Conservation (phyloP, 2,113 vertebrate species). For the Chloebia gouldiae region DNA sequence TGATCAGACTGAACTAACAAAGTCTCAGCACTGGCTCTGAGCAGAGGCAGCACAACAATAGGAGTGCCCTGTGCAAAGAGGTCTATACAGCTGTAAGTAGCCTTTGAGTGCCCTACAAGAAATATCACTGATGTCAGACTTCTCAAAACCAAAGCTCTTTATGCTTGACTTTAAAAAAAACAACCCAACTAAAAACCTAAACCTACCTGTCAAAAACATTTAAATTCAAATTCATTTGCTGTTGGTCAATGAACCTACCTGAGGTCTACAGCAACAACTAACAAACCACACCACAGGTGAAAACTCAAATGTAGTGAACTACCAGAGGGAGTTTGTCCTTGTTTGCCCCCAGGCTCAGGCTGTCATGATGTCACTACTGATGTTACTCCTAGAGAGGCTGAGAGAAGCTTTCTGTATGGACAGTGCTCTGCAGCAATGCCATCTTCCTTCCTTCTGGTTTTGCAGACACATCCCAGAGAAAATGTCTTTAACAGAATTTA, state of each 20-base stretch:
- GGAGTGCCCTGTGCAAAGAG: neutral
- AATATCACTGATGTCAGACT: neutral
- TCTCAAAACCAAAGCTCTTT: neutral
- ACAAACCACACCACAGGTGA: fast-evolving
- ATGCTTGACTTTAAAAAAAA: neutral
- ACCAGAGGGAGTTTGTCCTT: fast-evolving
- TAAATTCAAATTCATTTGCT: neutral
- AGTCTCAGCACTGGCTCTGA: neutral
- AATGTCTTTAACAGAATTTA: neutral
- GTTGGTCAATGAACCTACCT: neutral
- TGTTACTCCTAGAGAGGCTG: fast-evolving
- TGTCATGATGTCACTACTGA: fast-evolving
- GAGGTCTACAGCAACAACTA: neutral
- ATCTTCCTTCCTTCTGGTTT: neutral
- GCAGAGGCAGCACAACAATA: neutral
- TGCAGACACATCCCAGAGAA: neutral
- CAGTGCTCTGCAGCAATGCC: neutral
- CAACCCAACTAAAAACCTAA: neutral
- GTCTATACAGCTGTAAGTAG: fast-evolving
- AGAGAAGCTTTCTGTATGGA: fast-evolving
- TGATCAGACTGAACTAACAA: neutral
- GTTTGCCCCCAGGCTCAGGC: neutral
- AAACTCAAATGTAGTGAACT: neutral
- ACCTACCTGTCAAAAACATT: neutral
- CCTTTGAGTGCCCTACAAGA: neutral